phyloP scores from a whole-genome alignment of 2,888 invertebrate species.

The Mantis religiosa region DNA sequence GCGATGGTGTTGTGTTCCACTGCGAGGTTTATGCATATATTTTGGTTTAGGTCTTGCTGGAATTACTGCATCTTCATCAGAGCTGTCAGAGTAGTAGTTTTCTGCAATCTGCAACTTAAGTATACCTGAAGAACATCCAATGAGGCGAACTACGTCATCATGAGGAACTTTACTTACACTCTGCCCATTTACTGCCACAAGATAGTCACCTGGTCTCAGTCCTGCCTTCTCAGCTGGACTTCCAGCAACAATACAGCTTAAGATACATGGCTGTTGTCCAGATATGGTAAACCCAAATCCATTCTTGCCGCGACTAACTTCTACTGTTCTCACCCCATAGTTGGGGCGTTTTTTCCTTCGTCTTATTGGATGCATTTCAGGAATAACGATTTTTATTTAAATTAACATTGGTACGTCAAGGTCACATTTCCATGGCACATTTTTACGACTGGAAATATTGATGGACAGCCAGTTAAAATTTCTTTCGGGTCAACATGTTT shows the following conservation, averaged over 20 bases:
- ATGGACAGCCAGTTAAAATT: too few relatives aligned
- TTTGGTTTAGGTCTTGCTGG: conserved; percentile 57
- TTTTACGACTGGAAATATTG: not conserved
- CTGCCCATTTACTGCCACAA: conserved; percentile 86
- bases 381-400: not conserved
- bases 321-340: conserved; percentile 75
- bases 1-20: conserved; percentile 31
- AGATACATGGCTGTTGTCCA: conserved; percentile 91
- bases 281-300: conserved; percentile 98
- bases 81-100: conserved; percentile 80
- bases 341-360: conserved; percentile 67
- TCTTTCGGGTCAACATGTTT: not conserved
- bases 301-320: conserved; percentile 78
- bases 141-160: conserved; percentile 87
- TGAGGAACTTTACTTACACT: conserved; percentile 90
- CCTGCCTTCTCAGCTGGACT: conserved; percentile 90
- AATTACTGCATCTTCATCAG: conserved; percentile 67
- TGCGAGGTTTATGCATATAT: conserved; percentile 52
- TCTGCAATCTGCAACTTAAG: conserved; percentile 83
- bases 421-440: not conserved
- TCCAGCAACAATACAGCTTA: conserved; percentile 86
- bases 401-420: not conserved
- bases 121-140: conserved; percentile 80
- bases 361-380: conserved; percentile 56
- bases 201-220: conserved; percentile 84